Base-by-base conservation (phyloP, 2,797 vertebrate genomes). In the Anguilla marmorata region DNA sequence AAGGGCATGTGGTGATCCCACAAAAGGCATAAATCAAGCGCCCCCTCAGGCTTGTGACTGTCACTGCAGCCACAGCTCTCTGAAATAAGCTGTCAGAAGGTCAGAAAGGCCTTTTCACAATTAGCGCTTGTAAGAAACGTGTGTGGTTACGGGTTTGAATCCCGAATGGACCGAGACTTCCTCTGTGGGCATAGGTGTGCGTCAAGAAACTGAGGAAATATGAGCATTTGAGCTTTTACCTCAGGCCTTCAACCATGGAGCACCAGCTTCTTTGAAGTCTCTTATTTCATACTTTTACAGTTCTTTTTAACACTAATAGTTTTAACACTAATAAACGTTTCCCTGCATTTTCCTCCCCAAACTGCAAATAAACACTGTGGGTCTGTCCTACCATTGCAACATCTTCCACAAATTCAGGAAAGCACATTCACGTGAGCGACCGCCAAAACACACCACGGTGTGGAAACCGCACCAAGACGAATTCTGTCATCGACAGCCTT, bases 21-120 rank as follows among this genome's bases (percentile, higher is more conserved):
- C 79, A 82, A 50, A 41, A 82, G 45, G 45, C 79, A 50, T 82
- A 82, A 82, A 82, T 82, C 79, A 82, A 24, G 41, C 33, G 14
- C 74, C 79, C 19, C 76, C 76, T 16, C 5, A 21, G 5, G 76
- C 76, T 6, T 41, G 33, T 41, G 37, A 80, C 37, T 50, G 41
- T 82, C 45, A 45, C 45, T 60, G 58, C 52, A 33, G 84, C 19
- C 58, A 37, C 56, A 60, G 52, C 58, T 12, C 16, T 66, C 58
- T 41, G 21, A 85, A 85, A 85, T 21, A n/a, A 60, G 37, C 33
- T 66, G 84, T 63, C 56, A 41, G 52, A 24, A 19, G 21, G 84
- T 37, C 84, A 37, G 30, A 14, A 63, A 85, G 19, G 33, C 33
- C n/a, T 60, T 37, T 58, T 37, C 41, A 66, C 63, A 24, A 45